Percentiles rank a stretch among this genome's conserved stretches.
Evolutionary conservation across 2,797 vertebrate genomes (phyloP).

Genomic region (Liasis olivaceus): DNA sequence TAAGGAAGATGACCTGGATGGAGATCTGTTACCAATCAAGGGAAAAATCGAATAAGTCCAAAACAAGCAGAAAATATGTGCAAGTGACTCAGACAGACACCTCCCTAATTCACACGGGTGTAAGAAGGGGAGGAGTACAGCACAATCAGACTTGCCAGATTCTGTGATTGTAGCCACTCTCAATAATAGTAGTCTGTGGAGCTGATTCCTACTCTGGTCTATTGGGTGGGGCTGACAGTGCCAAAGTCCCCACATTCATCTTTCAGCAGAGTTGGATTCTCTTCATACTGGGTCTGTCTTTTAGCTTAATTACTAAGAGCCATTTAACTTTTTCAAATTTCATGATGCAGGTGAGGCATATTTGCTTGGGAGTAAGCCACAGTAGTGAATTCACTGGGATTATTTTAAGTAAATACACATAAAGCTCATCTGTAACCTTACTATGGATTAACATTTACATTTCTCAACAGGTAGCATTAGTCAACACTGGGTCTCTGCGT

Average conservation of each 20-base stretch:
- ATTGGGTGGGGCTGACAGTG: not conserved
- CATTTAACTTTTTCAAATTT: not conserved
- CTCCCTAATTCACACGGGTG: not conserved
- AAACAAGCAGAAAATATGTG: not conserved
- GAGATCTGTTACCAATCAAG: not conserved
- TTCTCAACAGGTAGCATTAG: not conserved
- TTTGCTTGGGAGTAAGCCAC: conserved; percentile 2
- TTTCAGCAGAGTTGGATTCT: not conserved
- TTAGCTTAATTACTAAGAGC: not conserved
- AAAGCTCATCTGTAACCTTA: not conserved
- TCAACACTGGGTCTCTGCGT: not conserved
- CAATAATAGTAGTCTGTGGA: not conserved
- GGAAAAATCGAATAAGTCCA: not conserved
- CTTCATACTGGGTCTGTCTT: not conserved
- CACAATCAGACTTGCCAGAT: not conserved
- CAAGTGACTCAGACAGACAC: not conserved
- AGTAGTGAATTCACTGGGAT: not conserved
- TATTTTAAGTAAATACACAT: not conserved
- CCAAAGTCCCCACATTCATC: not conserved
- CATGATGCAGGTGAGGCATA: not conserved
- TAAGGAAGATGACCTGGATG: not conserved
- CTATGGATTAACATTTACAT: not conserved
- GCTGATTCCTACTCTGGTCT: not conserved
- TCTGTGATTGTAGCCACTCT: not conserved
- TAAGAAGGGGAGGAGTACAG: not conserved